Conservation (phyloP, 2,113 vertebrate species). For the Cryptomyrus ogoouensis region DNA sequence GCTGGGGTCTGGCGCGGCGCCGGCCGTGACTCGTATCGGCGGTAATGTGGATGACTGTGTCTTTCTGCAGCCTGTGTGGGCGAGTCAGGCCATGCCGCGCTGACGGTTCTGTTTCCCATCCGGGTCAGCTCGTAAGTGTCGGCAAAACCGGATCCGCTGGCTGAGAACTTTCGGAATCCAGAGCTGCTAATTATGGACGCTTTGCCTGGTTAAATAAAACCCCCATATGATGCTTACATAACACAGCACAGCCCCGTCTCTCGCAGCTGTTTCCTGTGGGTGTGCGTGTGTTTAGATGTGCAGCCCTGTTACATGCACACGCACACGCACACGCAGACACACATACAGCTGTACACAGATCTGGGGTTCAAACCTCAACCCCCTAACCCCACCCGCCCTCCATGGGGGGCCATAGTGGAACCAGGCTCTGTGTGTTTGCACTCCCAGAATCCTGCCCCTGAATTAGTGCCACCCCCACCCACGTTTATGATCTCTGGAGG, state of each 20-base stretch:
- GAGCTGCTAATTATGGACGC: conserved; percentile 1
- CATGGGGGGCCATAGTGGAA: not conserved
- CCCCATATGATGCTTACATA: conserved; percentile 9
- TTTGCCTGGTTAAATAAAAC: conserved; percentile 3
- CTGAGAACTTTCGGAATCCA: not conserved
- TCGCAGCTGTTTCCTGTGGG: not conserved
- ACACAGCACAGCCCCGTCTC: not conserved
- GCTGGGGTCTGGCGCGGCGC: not conserved
- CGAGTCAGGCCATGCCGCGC: not conserved
- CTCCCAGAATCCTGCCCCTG: not conserved
- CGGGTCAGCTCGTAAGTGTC: not conserved
- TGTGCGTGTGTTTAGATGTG: not conserved
- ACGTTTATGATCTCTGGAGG: not conserved
- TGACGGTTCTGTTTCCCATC: not conserved
- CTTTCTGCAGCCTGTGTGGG: not conserved
- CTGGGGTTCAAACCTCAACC: not conserved
- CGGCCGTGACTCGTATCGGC: not conserved
- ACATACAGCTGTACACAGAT: not conserved
- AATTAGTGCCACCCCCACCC: not conserved
- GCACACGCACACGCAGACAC: not conserved
- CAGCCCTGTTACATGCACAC: not conserved
- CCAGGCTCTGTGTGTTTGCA: not conserved
- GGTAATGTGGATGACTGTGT: not conserved
- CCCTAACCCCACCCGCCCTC: not conserved
- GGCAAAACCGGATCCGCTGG: not conserved